phyloP scores from a whole-genome alignment of 2,113 vertebrate genomes.

The Hippocampus guttulatus region DNA sequence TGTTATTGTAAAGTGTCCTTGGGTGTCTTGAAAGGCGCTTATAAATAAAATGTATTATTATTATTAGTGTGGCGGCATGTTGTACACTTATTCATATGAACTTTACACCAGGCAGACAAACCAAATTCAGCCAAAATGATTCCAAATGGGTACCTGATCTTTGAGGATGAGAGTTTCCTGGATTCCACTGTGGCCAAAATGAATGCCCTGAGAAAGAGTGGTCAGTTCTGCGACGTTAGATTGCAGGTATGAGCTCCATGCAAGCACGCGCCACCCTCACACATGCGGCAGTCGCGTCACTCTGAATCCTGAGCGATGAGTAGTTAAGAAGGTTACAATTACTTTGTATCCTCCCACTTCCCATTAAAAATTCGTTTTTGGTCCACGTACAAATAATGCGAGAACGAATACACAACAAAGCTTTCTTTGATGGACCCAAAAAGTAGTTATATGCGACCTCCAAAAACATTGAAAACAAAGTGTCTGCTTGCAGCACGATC shows the following conservation, averaged over 20 bases:
- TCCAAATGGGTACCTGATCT: slow-evolving; percentile 97
- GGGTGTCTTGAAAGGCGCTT: no score
- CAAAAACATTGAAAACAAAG: neutral
- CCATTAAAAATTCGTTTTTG: no score
- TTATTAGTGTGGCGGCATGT: neutral
- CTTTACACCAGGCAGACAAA: slow-evolving; percentile 31
- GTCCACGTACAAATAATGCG: no score
- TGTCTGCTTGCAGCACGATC: neutral
- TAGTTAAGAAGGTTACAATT: neutral
- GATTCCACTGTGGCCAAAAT: slow-evolving; percentile 98
- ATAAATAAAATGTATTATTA: no score
- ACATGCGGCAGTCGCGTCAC: neutral
- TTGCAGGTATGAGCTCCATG: slow-evolving; percentile 82
- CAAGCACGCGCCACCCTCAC: neutral
- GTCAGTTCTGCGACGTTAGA: slow-evolving; percentile 97
- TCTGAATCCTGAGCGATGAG: neutral
- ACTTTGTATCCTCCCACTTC: neutral
- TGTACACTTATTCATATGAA: neutral
- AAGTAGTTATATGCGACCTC: neutral
- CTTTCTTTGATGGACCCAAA: neutral
- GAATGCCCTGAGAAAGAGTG: slow-evolving; percentile 96
- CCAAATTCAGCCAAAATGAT: slow-evolving; percentile 80
- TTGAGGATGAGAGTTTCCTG: slow-evolving; percentile 96
- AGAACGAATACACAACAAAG: neutral
- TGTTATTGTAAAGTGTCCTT: no score